These are phyloP conservation scores for Burhinus oedicnemus DNA, from an alignment of 2,113 vertebrate genomes.

Conservation along the genomic window DNA sequence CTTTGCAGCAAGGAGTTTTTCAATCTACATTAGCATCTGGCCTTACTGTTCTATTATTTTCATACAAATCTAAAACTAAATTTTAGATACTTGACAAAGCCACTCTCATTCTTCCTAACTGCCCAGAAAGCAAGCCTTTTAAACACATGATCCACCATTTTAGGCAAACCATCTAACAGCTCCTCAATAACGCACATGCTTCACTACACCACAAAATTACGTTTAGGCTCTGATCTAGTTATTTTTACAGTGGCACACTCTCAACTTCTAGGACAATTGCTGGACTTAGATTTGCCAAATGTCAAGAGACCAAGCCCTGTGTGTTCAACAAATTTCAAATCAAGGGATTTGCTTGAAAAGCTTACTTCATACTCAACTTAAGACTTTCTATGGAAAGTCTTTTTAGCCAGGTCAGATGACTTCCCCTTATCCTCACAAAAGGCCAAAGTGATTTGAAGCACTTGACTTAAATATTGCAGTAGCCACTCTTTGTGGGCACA, in stretches of 20 bases:
- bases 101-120: neutral
- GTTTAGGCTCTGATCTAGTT: neutral
- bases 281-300: neutral
- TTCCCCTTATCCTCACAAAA: neutral
- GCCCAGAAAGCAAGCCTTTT: neutral
- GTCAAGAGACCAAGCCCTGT: rapidly evolving
- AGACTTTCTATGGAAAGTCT: neutral
- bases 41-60: neutral
- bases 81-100: neutral
- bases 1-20: neutral
- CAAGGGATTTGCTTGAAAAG: neutral
- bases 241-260: neutral
- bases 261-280: neutral
- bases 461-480: neutral
- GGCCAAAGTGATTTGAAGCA: neutral
- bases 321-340: neutral
- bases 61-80: neutral
- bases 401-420: neutral
- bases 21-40: neutral
- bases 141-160: neutral
- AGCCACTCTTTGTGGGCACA: neutral
- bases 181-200: neutral
- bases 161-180: neutral
- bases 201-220: neutral
- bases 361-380: neutral